phyloP scores from a whole-genome alignment of 2,797 vertebrate species.

The Simalia tracyae region DNA sequence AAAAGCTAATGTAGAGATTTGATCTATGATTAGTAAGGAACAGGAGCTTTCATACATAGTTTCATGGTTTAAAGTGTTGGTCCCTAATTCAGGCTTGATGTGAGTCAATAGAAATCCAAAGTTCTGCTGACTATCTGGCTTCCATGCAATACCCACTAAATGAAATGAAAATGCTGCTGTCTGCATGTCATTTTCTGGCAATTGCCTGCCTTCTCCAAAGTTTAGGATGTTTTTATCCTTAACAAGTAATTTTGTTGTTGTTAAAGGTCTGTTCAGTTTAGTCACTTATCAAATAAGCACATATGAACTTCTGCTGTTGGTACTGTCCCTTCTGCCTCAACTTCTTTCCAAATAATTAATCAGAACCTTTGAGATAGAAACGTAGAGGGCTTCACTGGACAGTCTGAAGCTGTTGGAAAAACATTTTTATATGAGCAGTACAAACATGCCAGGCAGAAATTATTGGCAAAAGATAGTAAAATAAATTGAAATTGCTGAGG shows the following conservation, averaged over 20 bases:
- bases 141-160: neutral
- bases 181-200: neutral
- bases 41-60: neutral
- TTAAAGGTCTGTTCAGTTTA: neutral
- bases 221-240: neutral
- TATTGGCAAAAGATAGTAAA: neutral
- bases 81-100: neutral
- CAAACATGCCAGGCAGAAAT: neutral
- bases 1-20: neutral
- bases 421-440: neutral
- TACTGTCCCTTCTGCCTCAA: neutral
- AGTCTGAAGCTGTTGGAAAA: neutral
- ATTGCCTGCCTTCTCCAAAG: neutral
- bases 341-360: neutral
- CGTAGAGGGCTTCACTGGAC: neutral
- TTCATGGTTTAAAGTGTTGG: neutral
- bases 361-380: neutral
- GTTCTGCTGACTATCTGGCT: neutral
- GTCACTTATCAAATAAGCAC: neutral
- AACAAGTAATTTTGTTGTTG: neutral
- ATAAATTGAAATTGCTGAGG: slow-evolving; percentile 23
- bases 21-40: neutral
- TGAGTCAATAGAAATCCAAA: neutral
- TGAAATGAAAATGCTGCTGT: neutral
- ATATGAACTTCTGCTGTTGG: neutral